Evolutionary conservation across 1,140 invertebrate species (phyloP).

Genomic region (Laupala kohalensis): DNA sequence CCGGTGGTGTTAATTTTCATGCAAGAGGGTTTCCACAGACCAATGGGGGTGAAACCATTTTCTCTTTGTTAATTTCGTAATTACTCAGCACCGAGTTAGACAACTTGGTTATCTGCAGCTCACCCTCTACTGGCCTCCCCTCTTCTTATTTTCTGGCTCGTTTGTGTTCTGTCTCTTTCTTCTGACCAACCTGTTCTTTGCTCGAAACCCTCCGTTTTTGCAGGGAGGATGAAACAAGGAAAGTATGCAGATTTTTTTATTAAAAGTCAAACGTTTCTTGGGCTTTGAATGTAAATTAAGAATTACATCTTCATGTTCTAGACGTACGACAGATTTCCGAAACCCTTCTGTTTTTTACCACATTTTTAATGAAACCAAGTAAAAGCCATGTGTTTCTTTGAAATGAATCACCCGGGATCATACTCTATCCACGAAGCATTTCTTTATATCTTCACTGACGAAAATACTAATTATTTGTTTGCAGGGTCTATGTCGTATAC

Average conservation of each 20-base stretch:
- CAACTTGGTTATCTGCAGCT: not conserved
- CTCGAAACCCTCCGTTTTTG: not conserved
- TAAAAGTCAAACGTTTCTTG: not conserved
- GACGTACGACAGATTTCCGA: not conserved
- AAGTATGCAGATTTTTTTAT: not conserved
- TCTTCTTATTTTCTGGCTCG: not conserved
- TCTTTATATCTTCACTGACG: too few species aligned
- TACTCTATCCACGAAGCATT: too few species aligned
- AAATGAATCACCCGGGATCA: too few species aligned
- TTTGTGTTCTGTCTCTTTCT: not conserved
- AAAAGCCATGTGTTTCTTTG: too few species aligned
- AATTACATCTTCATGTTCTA: not conserved
- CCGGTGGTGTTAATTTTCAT: slow-evolving; percentile 11
- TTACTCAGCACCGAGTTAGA: slow-evolving; percentile 2
- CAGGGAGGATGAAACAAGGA: not conserved
- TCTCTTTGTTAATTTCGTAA: slow-evolving; percentile 12
- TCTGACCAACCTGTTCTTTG: not conserved
- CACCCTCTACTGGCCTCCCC: not conserved
- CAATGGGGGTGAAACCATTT: slow-evolving; percentile 11
- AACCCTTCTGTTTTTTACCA: too few species aligned
- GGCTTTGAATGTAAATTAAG: not conserved
- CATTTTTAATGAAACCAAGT: too few species aligned
- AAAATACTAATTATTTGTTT: too few species aligned
- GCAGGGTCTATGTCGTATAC: too few species aligned
- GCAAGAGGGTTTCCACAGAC: not conserved